Percentiles rank a stretch among this genome's conserved stretches.
phyloP scores from a whole-genome alignment of 2,888 invertebrate species.

The Gandaritis pyraliata region DNA sequence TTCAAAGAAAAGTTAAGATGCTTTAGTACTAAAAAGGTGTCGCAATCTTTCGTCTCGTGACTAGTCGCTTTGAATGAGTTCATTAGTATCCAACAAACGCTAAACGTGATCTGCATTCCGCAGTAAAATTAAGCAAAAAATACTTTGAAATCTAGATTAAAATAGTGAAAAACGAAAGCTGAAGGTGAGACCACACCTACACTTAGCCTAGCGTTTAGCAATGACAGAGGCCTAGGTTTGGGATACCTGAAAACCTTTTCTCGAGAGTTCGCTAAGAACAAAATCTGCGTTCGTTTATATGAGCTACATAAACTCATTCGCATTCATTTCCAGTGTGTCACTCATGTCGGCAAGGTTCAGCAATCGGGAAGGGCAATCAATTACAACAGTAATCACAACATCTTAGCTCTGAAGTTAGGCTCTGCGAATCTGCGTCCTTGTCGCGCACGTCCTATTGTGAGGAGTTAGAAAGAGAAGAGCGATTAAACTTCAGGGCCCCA shows the following conservation, averaged over 20 bases:
- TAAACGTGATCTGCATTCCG: conserved; percentile 12
- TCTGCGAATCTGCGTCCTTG: background rate
- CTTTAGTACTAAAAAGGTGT: background rate
- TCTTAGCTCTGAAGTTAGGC: background rate
- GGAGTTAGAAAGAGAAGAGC: background rate
- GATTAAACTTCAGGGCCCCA: background rate
- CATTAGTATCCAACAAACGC: conserved; percentile 9
- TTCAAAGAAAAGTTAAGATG: no score
- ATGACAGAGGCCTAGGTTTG: no score
- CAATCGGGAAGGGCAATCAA: conserved; percentile 60
- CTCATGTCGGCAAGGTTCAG: conserved; percentile 28
- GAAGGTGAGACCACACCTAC: no score
- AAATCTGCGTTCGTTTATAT: no score
- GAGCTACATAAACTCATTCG: no score
- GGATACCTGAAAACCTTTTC: no score
- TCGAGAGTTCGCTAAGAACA: no score
- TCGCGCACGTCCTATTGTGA: background rate
- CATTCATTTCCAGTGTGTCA: conserved; percentile 53
- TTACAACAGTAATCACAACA: conserved; percentile 18
- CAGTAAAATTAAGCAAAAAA: conserved; percentile 27
- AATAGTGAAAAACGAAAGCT: no score
- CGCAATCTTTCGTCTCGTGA: background rate
- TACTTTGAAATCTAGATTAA: no score
- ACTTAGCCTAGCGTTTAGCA: no score
- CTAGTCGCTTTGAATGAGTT: conserved; percentile 2